A percentile compares a stretch with the other conserved stretches of the same genome.
Evolutionary conservation across 2,797 vertebrate species (phyloP).

Genomic region (Spheniscus humboldti): DNA sequence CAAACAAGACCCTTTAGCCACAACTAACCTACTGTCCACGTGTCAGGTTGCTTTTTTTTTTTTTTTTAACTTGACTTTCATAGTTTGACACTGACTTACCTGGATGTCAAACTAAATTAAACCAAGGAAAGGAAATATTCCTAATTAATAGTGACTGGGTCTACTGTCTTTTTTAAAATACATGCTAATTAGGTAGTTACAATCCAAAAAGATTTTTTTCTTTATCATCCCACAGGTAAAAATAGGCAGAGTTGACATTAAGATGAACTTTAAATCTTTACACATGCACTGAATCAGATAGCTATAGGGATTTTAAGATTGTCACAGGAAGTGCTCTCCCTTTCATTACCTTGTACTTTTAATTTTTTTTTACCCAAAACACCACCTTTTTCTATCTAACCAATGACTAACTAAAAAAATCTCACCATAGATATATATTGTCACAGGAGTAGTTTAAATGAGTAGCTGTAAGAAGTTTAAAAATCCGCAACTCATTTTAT

Average conservation of each 20-base stretch:
- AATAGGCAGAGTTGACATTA: not conserved
- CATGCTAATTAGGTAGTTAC: not conserved
- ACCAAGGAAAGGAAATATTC: not conserved
- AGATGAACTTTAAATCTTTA: not conserved
- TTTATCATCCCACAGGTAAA: not conserved
- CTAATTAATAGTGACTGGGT: not conserved
- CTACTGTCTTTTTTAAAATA: not conserved
- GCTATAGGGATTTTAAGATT: not conserved
- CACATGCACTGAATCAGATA: not conserved
- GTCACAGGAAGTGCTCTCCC: accelerated
- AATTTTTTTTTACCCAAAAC: not conserved
- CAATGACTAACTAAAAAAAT: not conserved
- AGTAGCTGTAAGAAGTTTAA: not conserved
- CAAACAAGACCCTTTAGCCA: conserved; percentile 18
- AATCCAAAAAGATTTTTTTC: accelerated
- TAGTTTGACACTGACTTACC: conserved; percentile 35
- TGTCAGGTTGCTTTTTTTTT: not conserved
- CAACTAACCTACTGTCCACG: not conserved
- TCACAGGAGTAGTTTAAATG: not conserved
- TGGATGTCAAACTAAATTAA: conserved; percentile 35
- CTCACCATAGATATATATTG: not conserved
- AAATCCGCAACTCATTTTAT: not conserved
- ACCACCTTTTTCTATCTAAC: not conserved
- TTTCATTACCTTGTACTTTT: not conserved
- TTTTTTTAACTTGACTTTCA: not conserved